Percentiles rank a stretch among this genome's conserved stretches.
phyloP scores from a whole-genome alignment of 53 echinoderm and acorn worm species.

The Zoroaster sp. region DNA sequence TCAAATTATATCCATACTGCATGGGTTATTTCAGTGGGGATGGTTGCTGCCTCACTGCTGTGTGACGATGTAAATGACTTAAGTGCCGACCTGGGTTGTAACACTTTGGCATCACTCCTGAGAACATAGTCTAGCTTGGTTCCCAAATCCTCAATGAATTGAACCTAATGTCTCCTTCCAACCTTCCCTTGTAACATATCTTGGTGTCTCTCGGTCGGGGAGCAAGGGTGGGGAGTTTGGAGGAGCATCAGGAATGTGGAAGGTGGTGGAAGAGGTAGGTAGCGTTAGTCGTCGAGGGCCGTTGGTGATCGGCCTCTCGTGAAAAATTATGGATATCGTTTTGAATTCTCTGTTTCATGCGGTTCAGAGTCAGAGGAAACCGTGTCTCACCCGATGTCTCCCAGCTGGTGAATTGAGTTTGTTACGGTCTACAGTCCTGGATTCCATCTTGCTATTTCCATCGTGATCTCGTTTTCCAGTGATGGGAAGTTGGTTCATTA shows the following conservation, averaged over 20 bases:
- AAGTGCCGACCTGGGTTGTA: slow-evolving; percentile 66
- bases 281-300: slow-evolving; percentile 13
- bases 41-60: slow-evolving; percentile 52
- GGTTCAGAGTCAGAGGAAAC: slow-evolving; percentile 68
- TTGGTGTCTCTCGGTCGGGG: not conserved
- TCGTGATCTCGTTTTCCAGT: slow-evolving; percentile 5
- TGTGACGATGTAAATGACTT: slow-evolving; percentile 29
- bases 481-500: slow-evolving; percentile 75
- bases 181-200: not conserved
- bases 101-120: slow-evolving; percentile 66
- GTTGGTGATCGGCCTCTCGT: not conserved
- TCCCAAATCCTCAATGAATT: slow-evolving; percentile 84
- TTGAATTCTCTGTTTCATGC: slow-evolving; percentile 55
- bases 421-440: not conserved
- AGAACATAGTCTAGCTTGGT: slow-evolving; percentile 86
- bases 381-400: slow-evolving; percentile 49
- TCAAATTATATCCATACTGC: too few relatives aligned
- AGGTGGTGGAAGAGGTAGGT: not conserved
- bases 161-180: slow-evolving; percentile 62
- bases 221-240: slow-evolving; percentile 26
- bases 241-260: slow-evolving; percentile 14
- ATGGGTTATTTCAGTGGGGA: slow-evolving; percentile 72
- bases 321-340: slow-evolving; percentile 33
- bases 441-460: slow-evolving; percentile 7
- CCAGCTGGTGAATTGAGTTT: too few relatives aligned